These are phyloP conservation scores for Epizoanthus fatuus DNA, from an alignment of 92 coral and sea anemone species.

Conservation along the genomic window DNA sequence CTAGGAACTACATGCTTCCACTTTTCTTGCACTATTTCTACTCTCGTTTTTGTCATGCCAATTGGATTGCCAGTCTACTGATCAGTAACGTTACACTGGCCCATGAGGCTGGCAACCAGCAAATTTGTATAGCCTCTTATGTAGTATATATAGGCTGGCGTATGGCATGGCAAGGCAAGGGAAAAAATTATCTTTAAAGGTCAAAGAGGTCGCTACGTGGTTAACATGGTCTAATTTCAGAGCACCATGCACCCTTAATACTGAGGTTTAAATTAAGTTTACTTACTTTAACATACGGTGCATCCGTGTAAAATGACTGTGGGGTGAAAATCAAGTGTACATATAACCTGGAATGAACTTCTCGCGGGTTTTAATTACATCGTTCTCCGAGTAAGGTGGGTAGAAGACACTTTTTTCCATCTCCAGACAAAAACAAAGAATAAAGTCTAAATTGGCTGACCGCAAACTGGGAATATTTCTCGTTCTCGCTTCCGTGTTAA, in stretches of 20 bases:
- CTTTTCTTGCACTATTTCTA: no score
- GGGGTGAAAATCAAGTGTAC: no score
- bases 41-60: no score
- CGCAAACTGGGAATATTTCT: background rate
- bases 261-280: background rate
- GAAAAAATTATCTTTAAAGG: background rate
- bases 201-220: constrained; percentile 8
- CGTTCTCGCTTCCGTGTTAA: background rate
- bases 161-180: no score
- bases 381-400: background rate
- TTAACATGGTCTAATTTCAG: background rate
- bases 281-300: background rate
- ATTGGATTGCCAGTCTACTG: no score
- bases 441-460: background rate
- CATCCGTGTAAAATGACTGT: background rate
- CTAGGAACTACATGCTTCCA: no score
- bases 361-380: no score
- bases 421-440: background rate
- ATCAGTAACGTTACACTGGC: no score
- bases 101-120: no score
- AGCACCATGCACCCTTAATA: background rate
- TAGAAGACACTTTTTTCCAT: background rate
- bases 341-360: no score
- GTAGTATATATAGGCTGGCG: no score
- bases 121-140: no score